phyloP scores from a whole-genome alignment of 2,888 invertebrate species.

The Leptopterna dolabrata region DNA sequence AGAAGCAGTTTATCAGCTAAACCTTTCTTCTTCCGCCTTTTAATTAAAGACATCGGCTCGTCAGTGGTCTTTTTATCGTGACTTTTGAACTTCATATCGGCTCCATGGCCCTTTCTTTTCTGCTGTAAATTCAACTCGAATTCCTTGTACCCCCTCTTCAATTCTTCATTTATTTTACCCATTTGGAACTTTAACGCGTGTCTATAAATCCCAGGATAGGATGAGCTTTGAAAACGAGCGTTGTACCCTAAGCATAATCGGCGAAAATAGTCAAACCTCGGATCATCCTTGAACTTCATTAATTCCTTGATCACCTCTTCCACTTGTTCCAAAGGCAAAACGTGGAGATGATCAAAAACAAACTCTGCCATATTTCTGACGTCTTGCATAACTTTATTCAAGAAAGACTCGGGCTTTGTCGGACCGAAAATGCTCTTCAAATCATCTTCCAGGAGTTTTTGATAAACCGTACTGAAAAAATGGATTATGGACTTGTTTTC shows the following conservation, averaged over 20 bases:
- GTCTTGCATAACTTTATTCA: background rate
- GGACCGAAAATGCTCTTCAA: background rate
- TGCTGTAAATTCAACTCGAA: background rate
- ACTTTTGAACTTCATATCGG: background rate
- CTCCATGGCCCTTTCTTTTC: background rate
- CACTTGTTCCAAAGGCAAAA: background rate
- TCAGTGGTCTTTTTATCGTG: background rate
- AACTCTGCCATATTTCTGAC: slow-evolving; percentile 18
- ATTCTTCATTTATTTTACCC: background rate
- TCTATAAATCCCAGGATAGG: background rate
- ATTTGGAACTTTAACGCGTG: background rate
- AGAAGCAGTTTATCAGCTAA: slow-evolving; percentile 34
- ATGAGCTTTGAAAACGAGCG: background rate
- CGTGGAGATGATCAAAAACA: slow-evolving; percentile 15
- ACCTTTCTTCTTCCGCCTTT: background rate
- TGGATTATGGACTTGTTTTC: background rate
- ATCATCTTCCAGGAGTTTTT: background rate
- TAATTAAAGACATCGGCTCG: background rate
- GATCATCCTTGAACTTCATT: slow-evolving; percentile 13
- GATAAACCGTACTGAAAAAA: background rate
- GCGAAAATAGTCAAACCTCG: background rate
- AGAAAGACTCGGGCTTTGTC: background rate
- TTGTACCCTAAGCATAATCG: background rate
- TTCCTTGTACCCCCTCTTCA: background rate
- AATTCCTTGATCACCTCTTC: background rate